phyloP scores from a whole-genome alignment of 1,140 invertebrate species.

The Anastrepha ludens region DNA sequence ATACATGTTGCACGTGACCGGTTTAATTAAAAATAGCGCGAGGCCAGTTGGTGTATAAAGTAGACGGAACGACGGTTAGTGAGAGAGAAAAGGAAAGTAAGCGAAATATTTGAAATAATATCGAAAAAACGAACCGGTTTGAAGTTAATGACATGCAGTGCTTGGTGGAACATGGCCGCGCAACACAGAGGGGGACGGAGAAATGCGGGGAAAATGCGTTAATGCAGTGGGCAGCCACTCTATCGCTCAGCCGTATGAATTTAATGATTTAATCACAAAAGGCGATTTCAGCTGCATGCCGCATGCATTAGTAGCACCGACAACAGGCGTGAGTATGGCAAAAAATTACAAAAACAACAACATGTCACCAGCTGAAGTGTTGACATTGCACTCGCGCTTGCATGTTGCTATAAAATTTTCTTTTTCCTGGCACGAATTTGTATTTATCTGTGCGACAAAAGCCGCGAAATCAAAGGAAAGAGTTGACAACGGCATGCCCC shows the following conservation, averaged over 20 bases:
- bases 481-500: conserved; percentile 29
- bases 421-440: not conserved
- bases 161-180: not conserved
- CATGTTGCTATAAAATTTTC: not conserved
- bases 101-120: conserved; percentile 36
- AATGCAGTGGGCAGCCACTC: conserved; percentile 17
- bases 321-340: not conserved
- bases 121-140: conserved; percentile 6
- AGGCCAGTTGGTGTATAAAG: not conserved
- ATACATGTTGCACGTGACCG: conserved; percentile 46
- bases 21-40: conserved; percentile 44
- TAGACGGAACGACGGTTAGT: not conserved
- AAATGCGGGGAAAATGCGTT: not conserved
- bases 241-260: conserved; percentile 57
- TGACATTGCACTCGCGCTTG: conserved; percentile 1
- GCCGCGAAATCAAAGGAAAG: conserved; percentile 46
- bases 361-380: not conserved
- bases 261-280: conserved; percentile 59
- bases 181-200: not conserved
- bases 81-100: not conserved
- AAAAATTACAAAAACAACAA: conserved; percentile 55
- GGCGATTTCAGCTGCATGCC: conserved; percentile 2
- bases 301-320: not conserved
- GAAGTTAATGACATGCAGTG: conserved; percentile 16
- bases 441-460: conserved; percentile 50